Percentiles rank a stretch among this genome's conserved stretches.
Evolutionary conservation across 2,888 invertebrate species (phyloP).

Genomic region (Drosophila aldrichi): DNA sequence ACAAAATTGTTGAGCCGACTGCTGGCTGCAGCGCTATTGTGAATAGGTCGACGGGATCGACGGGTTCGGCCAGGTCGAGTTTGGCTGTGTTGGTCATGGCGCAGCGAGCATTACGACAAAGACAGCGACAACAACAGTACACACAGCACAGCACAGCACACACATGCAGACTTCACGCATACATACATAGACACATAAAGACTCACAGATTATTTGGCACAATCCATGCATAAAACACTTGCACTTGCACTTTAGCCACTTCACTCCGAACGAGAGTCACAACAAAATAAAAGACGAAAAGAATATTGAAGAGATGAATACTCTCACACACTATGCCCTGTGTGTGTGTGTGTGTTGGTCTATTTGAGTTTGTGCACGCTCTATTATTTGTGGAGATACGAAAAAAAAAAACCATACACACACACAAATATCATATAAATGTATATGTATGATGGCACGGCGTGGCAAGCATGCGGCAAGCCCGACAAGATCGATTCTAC

Average conservation of each 20-base stretch:
- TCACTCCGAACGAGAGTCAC: constrained; percentile 7
- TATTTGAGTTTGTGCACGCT: not conserved
- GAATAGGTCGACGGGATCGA: constrained; percentile 20
- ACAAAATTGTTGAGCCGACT: constrained; percentile 6
- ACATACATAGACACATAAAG: not conserved
- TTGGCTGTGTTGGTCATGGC: constrained; percentile 18
- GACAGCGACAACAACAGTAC: constrained; percentile 12
- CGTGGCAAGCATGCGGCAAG: constrained; percentile 73
- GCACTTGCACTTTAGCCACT: constrained; percentile 34
- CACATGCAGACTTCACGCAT: not conserved
- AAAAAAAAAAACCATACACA: constrained; percentile 12
- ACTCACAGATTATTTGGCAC: constrained; percentile 20
- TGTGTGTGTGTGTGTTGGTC: not conserved
- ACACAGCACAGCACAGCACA: too few relatives aligned
- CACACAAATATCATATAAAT: not conserved
- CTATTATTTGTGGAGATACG: constrained; percentile 2
- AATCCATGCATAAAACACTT: constrained; percentile 23
- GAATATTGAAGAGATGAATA: not conserved
- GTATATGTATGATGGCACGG: constrained; percentile 40
- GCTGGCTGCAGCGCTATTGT: constrained; percentile 15
- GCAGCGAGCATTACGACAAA: constrained; percentile 23
- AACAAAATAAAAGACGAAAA: not conserved
- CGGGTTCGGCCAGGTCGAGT: constrained; percentile 7
- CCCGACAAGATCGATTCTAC: constrained; percentile 85
- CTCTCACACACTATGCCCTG: not conserved